Evolutionary conservation across 2,113 vertebrate species (phyloP), one percentile per base, ranked within the genome.

Genomic region (Datnioides undecimradiatus): DNA sequence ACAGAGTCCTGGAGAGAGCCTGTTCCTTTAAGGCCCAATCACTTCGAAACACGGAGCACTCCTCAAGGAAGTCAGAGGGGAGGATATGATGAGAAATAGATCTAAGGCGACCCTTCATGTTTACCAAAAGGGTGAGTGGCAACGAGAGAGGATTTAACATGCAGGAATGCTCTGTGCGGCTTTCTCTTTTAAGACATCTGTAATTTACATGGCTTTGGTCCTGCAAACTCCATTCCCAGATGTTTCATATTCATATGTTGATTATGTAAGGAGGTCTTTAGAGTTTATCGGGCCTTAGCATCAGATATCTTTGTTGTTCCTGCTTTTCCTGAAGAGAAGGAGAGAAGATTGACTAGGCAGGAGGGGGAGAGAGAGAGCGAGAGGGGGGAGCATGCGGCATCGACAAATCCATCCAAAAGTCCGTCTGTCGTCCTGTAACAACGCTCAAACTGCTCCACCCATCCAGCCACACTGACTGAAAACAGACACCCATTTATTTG

Each of bases 51-150:
- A 84, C 81, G 54, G 81, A 89, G 76, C 63, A 38, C 59, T 87
- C 59, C 69, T 89, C 77, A 36, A 70, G 55, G 70, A 78, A 72
- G 79, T 80, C 79, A 69, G 66, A 74, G 36, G 64, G 48, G 60
- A 82, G 57, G 62, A 74, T 78, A 71, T 84, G 79, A 86, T 88
- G 85, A 88, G 83, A 79, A 85, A 82, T 57, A 65, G 71, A 83
- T 82, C 76, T 72, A 9, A 68, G 69, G 34, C n/a, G 17, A 73
- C 17, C 66, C 69, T 74, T 82, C 64, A 80, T 90, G 87, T 89
- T 91, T 85, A 79, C 79, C 65, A 84, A 83, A 66, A 74, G 57
- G 46, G 23, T 46, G 41, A 63, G 40, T 45, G 41, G 48, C n/a
- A 21, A 48, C 25, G 25, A 43, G 68, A 57, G 48, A 79, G 66